phyloP scores from a whole-genome alignment of 1,140 invertebrate species.

The Lordiphosa mommai region DNA sequence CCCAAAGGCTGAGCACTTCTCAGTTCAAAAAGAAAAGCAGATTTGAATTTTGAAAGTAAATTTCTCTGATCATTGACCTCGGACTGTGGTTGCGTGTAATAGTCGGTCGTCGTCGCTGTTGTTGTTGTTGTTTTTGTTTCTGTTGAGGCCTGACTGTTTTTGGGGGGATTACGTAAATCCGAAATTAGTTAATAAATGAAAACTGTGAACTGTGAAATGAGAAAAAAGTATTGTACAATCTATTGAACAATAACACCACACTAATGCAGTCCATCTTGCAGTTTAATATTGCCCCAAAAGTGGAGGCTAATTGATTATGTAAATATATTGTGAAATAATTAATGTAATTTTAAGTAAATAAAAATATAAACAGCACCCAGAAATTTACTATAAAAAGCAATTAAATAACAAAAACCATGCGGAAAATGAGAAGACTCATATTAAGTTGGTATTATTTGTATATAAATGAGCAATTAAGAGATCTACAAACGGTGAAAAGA shows the following conservation, averaged over 20 bases:
- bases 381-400: too few species aligned
- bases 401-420: too few species aligned
- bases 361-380: too few species aligned
- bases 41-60: slow-evolving; percentile 67
- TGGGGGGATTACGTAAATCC: slow-evolving; percentile 67
- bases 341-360: background rate
- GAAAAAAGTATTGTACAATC: slow-evolving; percentile 60
- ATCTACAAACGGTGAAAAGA: too few species aligned
- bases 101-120: slow-evolving; percentile 36
- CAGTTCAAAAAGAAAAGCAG: slow-evolving; percentile 47
- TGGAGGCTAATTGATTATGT: slow-evolving; percentile 21
- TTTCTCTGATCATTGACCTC: slow-evolving; percentile 77
- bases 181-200: slow-evolving; percentile 77
- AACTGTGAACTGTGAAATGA: slow-evolving; percentile 69
- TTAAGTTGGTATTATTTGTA: too few species aligned
- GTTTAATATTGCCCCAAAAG: slow-evolving; percentile 33
- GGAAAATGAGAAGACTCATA: too few species aligned
- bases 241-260: slow-evolving; percentile 35
- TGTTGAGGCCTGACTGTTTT: slow-evolving; percentile 41
- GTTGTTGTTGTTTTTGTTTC: background rate
- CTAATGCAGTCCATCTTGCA: slow-evolving; percentile 49
- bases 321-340: slow-evolving; percentile 2
- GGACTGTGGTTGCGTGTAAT: slow-evolving; percentile 72
- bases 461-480: too few species aligned
- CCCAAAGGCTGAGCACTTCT: slow-evolving; percentile 48